Conservation (phyloP, 2,888 invertebrate species). For the Dusona sp. region DNA sequence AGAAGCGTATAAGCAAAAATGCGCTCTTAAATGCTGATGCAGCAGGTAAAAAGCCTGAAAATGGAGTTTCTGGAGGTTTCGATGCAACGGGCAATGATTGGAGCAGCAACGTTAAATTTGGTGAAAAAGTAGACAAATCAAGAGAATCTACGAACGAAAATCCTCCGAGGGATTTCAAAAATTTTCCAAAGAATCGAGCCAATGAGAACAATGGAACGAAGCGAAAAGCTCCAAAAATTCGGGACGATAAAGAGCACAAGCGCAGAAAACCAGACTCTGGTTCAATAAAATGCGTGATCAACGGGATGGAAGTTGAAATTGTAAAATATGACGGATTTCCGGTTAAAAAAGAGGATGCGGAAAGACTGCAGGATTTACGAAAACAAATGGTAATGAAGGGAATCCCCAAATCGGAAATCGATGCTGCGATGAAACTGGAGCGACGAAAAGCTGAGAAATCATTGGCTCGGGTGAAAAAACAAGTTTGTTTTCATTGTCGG, state of each 20-base stretch:
- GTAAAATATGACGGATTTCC: constrained; percentile 90
- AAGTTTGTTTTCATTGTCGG: constrained; percentile 92
- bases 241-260: constrained; percentile 80
- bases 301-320: constrained; percentile 88
- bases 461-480: constrained; percentile 88
- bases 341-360: constrained; percentile 90
- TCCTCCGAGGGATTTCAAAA: neutral
- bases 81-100: constrained; percentile 73
- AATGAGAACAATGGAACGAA: neutral
- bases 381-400: constrained; percentile 88
- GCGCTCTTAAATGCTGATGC: constrained; percentile 51
- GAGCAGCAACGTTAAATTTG: constrained; percentile 70
- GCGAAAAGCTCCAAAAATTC: constrained; percentile 85
- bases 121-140: constrained; percentile 42
- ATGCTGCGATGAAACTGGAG: constrained; percentile 89
- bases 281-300: constrained; percentile 86
- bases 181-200: neutral
- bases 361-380: constrained; percentile 87
- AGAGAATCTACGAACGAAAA: neutral
- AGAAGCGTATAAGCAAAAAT: constrained; percentile 72
- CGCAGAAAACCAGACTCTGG: constrained; percentile 83
- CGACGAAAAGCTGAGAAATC: constrained; percentile 90
- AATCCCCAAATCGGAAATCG: constrained; percentile 89
- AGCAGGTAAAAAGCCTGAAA: constrained; percentile 41
- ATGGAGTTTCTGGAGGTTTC: constrained; percentile 64